Evolutionary conservation across 1,140 invertebrate genomes (phyloP).

Genomic region (Drosophila kanapiae): DNA sequence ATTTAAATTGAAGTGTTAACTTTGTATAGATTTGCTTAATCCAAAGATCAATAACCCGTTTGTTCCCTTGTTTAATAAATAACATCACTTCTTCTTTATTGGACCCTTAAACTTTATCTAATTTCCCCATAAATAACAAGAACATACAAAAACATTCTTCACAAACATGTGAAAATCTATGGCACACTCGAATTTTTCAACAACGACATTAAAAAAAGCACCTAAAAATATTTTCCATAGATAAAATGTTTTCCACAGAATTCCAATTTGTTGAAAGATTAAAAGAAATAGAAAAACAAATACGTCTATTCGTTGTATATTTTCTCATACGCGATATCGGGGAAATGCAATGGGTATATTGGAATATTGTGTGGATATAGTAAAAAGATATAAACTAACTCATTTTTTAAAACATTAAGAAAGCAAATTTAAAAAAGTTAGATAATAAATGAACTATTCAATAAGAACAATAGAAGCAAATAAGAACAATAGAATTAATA

Average conservation of each 20-base stretch:
- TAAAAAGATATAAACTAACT: neutral
- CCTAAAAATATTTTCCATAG: conserved; percentile 57
- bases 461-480: neutral
- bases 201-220: conserved; percentile 44
- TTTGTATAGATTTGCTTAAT: conserved; percentile 11
- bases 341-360: neutral
- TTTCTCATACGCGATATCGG: neutral
- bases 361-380: neutral
- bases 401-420: too few relatives aligned
- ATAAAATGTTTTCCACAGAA: conserved; percentile 41
- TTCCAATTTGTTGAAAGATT: conserved; percentile 32
- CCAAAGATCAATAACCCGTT: neutral
- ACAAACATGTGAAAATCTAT: conserved; percentile 32
- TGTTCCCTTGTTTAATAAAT: conserved; percentile 10
- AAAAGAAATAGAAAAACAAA: conserved; percentile 32
- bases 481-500: neutral
- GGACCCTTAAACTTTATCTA: neutral
- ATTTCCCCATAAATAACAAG: conserved; percentile 26
- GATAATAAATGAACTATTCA: too few relatives aligned
- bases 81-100: neutral
- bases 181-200: conserved; percentile 47
- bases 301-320: conserved; percentile 7
- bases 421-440: too few relatives aligned
- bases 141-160: conserved; percentile 5
- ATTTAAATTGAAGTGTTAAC: neutral